Conservation (phyloP, 2,797 vertebrate genomes). For the Capromys pilorides region DNA sequence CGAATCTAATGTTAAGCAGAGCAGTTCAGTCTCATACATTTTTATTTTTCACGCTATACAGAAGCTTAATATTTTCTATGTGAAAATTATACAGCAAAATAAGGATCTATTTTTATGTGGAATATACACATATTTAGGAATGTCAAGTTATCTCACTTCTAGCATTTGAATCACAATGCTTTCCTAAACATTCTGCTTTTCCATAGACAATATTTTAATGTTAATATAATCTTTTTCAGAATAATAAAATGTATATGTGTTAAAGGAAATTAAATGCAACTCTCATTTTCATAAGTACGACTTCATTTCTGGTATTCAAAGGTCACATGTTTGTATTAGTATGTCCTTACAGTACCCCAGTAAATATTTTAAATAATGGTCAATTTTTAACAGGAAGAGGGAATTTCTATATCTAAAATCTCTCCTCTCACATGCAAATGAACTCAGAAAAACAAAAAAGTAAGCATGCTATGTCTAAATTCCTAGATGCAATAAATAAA, state of each 20-base stretch:
- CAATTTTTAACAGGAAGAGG: background rate
- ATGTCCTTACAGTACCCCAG: background rate
- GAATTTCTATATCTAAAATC: background rate
- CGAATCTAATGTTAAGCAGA: background rate
- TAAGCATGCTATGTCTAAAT: background rate
- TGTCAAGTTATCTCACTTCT: background rate
- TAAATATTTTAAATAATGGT: background rate
- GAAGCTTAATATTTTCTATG: background rate
- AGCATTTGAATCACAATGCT: background rate
- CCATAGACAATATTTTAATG: background rate
- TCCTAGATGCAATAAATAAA: background rate
- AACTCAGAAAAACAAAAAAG: background rate
- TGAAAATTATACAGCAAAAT: background rate
- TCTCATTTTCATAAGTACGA: background rate
- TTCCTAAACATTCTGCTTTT: background rate
- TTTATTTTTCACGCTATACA: background rate
- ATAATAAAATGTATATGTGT: background rate
- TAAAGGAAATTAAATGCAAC: background rate
- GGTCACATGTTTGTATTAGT: background rate
- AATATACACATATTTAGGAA: background rate
- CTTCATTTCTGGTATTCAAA: background rate
- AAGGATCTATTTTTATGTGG: background rate
- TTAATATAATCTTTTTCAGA: background rate
- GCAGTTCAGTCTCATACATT: background rate
- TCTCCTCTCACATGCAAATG: background rate